Conservation (phyloP, 2,888 invertebrate species). For the Drosophila villosipedis region DNA sequence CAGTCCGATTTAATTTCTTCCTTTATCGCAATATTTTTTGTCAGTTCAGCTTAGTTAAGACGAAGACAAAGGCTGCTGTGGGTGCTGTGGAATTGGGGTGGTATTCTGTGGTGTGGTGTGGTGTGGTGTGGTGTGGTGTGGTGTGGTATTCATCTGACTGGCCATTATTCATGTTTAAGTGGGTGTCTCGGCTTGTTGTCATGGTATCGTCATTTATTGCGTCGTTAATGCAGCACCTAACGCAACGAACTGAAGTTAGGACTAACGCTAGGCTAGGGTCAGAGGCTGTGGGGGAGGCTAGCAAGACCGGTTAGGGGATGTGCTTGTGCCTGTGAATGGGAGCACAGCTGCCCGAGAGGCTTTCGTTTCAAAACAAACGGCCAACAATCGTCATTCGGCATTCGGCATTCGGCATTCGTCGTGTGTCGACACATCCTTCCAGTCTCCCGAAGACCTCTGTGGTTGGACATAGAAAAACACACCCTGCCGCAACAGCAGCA, state of each 20-base stretch:
- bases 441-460: constrained; percentile 64
- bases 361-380: constrained; percentile 77
- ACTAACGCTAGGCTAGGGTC: neutral
- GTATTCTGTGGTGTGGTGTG: neutral
- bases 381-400: constrained; percentile 46
- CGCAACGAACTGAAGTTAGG: constrained; percentile 19
- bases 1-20: neutral
- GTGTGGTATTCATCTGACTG: constrained; percentile 12
- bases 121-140: neutral
- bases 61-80: constrained; percentile 29
- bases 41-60: constrained; percentile 3
- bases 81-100: neutral
- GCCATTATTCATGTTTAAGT: constrained; percentile 78
- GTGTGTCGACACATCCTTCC: constrained; percentile 42
- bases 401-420: constrained; percentile 18
- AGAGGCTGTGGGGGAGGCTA: neutral
- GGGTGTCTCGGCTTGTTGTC: constrained; percentile 73
- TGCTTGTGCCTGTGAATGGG: constrained; percentile 51
- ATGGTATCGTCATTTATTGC: constrained; percentile 77
- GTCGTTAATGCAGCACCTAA: constrained; percentile 78
- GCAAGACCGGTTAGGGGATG: neutral
- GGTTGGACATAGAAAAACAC: constrained; percentile 56
- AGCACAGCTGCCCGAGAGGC: constrained; percentile 61
- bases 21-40: neutral
- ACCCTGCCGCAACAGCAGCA: constrained; percentile 59